Evolutionary conservation across 2,797 vertebrate species (phyloP).

Genomic region (Brotula barbata): DNA sequence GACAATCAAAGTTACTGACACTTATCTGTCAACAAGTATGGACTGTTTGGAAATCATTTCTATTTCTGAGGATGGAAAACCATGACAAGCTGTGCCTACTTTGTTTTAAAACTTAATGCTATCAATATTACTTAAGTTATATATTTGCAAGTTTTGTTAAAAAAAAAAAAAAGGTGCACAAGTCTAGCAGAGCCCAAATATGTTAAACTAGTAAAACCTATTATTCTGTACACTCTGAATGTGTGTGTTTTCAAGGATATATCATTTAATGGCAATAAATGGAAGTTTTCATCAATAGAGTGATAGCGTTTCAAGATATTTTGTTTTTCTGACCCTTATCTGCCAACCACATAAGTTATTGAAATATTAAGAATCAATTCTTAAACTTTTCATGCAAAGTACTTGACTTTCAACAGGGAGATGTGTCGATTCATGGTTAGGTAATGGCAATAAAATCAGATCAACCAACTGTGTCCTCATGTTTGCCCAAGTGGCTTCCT

Average conservation of each 20-base stretch:
- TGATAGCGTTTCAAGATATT: background rate
- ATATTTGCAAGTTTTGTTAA: too few species aligned
- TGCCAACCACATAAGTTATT: background rate
- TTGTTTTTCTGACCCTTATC: background rate
- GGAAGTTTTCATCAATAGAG: background rate
- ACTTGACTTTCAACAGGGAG: background rate
- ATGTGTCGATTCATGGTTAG: background rate
- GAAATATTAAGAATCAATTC: background rate
- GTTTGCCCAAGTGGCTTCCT: constrained; percentile 16
- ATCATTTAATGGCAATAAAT: background rate
- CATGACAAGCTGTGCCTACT: background rate
- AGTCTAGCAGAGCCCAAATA: too few species aligned
- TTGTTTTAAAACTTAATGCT: background rate
- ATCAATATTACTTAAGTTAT: constrained; percentile 12
- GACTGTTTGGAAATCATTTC: constrained; percentile 24
- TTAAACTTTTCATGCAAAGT: background rate
- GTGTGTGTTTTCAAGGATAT: background rate
- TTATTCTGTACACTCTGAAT: too few species aligned
- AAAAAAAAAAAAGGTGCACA: too few species aligned
- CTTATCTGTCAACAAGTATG: constrained; percentile 32
- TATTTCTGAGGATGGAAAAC: background rate
- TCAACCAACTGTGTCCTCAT: background rate
- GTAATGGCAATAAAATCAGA: constrained; percentile 7
- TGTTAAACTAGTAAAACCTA: too few species aligned
- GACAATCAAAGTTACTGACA: constrained; percentile 49